Base-by-base conservation (phyloP, 2,888 invertebrate species). In the Myopa testacea region DNA sequence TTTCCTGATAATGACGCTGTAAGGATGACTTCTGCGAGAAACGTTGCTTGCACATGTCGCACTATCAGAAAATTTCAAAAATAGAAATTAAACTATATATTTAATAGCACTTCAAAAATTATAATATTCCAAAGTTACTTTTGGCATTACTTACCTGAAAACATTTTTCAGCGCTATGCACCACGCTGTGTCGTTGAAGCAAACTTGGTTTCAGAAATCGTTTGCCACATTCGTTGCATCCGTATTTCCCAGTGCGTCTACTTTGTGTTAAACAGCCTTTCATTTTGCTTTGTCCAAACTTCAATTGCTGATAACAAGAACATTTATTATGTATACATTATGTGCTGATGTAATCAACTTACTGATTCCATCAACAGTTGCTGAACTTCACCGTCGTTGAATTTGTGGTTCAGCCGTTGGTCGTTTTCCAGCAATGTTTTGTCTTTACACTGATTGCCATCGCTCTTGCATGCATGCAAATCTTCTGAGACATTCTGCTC, bases 41-140 rank as follows among this genome's bases (percentile, higher is more conserved):
- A n/a, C 73, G 52, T 75, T 83, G 82, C 0, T 77, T 45, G 26
- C 85, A 85, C 38, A 82, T 71, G 0, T 52, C 38, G 68, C 84
- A 84, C 81, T 83, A 60, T 14, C 65, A 75, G 74, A 95, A 97
- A 58, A 58, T 58, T 58, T 16, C n/a, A 58, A 95, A 91, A 98
- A 98, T 92, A 98, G 98, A 89, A 98, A 98, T 84, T 97, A 97
- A 89, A 98, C 95, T 82, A n/a, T 4, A 68, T 40, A n/a, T 68
- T 40, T 68, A 16, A 16, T 45, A 45, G 50, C 50, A 34, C 8
- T 16, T 68, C 1, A 45, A 45, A 10, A 45, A 10, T 45, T 45
- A 45, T 6, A 6, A 10, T 6, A 8, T 45, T 45, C 7, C 3
- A 45, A 45, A 45, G 45, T 45, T 45, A 45, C 10, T 55, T 55